Conservation (phyloP, 2,113 vertebrate species). For the Dromas ardeola region DNA sequence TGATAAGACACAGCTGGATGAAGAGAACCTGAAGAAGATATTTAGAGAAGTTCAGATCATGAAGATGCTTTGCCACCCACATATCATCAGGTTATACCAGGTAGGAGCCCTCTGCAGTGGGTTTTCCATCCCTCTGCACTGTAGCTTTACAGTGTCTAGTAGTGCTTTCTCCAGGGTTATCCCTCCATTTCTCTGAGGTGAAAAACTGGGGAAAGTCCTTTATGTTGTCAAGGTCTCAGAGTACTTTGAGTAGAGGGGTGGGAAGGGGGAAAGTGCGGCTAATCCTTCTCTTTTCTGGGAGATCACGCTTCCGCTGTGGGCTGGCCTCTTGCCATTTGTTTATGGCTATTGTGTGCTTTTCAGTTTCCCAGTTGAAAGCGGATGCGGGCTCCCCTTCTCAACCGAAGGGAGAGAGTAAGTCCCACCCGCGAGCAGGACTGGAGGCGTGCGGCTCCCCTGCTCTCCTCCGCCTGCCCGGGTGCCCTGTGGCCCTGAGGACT, state of each 20-base stretch:
- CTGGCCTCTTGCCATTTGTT: slow-evolving; percentile 28
- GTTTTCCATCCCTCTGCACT: not conserved
- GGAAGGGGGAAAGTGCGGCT: not conserved
- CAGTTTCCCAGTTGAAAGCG: not conserved
- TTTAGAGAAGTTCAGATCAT: slow-evolving; percentile 99
- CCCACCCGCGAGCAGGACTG: not conserved
- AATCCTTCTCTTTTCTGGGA: not conserved
- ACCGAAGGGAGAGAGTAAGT: not conserved
- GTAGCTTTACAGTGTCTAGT: rapidly evolving
- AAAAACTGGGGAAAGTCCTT: not conserved
- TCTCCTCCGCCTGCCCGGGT: not conserved
- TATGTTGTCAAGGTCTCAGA: not conserved
- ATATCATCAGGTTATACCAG: slow-evolving; percentile 98
- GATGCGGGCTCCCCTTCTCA: not conserved
- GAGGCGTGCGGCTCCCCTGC: not conserved
- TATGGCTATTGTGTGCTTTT: slow-evolving; percentile 25
- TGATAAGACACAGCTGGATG: slow-evolving; percentile 97
- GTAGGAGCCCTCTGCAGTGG: slow-evolving; percentile 52
- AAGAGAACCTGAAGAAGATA: slow-evolving; percentile 99
- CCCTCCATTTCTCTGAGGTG: rapidly evolving
- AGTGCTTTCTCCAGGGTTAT: not conserved
- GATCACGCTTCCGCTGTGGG: not conserved
- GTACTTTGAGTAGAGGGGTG: not conserved
- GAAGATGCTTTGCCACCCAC: slow-evolving; percentile 98
- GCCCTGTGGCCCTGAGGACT: not conserved